These are phyloP conservation scores for Caenorhabditis remanei DNA, from an alignment of 1,140 invertebrate genomes.

Conservation along the genomic window DNA sequence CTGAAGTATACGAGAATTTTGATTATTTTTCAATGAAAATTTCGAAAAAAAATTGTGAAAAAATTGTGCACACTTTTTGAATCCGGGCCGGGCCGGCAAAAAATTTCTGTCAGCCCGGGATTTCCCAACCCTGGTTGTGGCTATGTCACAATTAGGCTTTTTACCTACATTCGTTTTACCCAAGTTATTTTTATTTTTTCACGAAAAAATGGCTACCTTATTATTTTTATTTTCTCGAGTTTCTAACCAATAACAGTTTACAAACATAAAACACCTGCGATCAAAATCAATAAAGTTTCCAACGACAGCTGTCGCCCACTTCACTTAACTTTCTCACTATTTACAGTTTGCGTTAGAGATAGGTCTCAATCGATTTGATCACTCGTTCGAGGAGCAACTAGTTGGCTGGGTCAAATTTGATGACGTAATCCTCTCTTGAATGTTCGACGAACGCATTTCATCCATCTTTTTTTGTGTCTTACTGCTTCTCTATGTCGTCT, in stretches of 20 bases:
- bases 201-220: too few species aligned
- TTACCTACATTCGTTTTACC: background rate
- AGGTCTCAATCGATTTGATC: background rate
- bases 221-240: background rate
- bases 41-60: too few species aligned
- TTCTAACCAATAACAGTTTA: background rate
- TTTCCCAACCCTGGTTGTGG: too few species aligned
- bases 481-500: background rate
- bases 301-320: background rate
- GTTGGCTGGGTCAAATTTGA: background rate
- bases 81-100: too few species aligned
- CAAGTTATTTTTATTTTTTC: background rate
- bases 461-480: background rate
- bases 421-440: background rate
- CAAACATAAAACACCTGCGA: constrained; percentile 25
- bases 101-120: too few species aligned
- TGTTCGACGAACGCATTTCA: background rate
- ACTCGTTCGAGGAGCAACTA: background rate
- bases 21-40: too few species aligned
- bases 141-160: background rate
- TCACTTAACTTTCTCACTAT: constrained; percentile 20
- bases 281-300: background rate
- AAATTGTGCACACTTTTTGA: too few species aligned
- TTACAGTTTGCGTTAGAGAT: constrained; percentile 40
- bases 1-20: too few species aligned